Evolutionary conservation across 2,797 vertebrate genomes (phyloP), one percentile per base, ranked within the genome.

Genomic region (Hyperoplus immaculatus): DNA sequence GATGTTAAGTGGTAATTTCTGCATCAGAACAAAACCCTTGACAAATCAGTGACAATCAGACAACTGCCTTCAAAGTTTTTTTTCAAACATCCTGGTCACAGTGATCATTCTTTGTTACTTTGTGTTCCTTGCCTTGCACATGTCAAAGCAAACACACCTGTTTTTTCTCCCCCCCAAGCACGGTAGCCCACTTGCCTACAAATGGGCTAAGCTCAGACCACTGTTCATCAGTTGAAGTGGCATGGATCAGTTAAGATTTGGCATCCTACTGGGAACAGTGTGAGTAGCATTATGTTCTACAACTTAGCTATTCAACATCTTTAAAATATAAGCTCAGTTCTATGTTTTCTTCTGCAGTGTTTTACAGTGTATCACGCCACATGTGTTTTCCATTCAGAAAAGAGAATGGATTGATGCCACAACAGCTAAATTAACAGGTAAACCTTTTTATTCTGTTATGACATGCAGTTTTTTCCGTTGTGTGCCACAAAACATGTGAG

Each of bases 121-220:
- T 58, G 66, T 77, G 46, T 55, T 54, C 62, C 61, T 49, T 76
- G 11, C n/a, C 41, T 82, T 83, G 66, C 61, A 82, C 42, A 53
- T 38, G 63, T 43, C 67, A 77, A 78, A 69, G 72, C 70, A 89
- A 89, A 89, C 80, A 86, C 90, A 91, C 77, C 87, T 89, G 89
- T 63, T 45, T 54, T 21, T 56, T 29, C 43, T 29, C 16, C 43
- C 56, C 45, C 38, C 41, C 2, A 6, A 42, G 43, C 69, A 78
- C 69, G 61, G 56, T 65, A 77, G 14, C 9, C 36, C 15, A 29
- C 10, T 42, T 4, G 36, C 39, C 82, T 82, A 86, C 70, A 91
- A 84, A 83, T 60, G 82, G 78, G 11, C 12, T 2, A 2, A 8
- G n/a, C 1, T 62, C 42, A 58, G 45, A 69, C 39, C 18, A 8